These are phyloP conservation scores for Choristoneura rosaceana DNA, from an alignment of 2,888 invertebrate species.

Conservation along the genomic window DNA sequence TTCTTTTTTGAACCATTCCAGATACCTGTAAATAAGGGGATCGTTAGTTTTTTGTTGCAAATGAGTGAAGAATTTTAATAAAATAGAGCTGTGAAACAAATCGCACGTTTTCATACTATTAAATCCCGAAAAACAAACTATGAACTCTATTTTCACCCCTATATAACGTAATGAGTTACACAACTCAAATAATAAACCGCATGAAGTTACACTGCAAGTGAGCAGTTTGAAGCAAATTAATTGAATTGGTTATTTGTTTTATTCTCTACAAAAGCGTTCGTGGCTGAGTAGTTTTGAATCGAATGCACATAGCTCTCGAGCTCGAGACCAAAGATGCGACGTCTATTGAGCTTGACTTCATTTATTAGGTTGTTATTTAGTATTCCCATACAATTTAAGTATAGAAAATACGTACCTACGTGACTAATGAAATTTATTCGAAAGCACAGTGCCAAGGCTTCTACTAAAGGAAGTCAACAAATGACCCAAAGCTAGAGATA, in stretches of 20 bases:
- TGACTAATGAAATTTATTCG: background rate
- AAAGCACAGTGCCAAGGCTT: background rate
- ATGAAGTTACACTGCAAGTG: conserved; percentile 11
- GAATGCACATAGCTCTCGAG: background rate
- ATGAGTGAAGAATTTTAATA: background rate
- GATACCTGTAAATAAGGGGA: conserved; percentile 66
- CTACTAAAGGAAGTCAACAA: no score
- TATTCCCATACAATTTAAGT: background rate
- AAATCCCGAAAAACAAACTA: no score
- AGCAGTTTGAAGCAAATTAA: conserved; percentile 9
- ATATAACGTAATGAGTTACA: no score
- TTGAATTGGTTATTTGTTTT: background rate
- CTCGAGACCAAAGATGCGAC: background rate
- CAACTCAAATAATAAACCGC: background rate
- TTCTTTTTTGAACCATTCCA: conserved; percentile 76
- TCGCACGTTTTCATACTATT: no score
- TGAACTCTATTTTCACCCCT: background rate
- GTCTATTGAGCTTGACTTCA: background rate
- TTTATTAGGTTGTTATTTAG: background rate
- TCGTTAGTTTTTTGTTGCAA: background rate
- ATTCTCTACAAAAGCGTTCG: background rate
- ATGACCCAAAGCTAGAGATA: no score
- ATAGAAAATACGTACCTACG: background rate
- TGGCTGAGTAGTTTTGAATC: background rate
- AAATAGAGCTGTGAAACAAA: no score